Percentiles rank a stretch among this genome's conserved stretches.
Evolutionary conservation across 1,140 invertebrate genomes (phyloP).

Genomic region (Apocrypta bakeri): DNA sequence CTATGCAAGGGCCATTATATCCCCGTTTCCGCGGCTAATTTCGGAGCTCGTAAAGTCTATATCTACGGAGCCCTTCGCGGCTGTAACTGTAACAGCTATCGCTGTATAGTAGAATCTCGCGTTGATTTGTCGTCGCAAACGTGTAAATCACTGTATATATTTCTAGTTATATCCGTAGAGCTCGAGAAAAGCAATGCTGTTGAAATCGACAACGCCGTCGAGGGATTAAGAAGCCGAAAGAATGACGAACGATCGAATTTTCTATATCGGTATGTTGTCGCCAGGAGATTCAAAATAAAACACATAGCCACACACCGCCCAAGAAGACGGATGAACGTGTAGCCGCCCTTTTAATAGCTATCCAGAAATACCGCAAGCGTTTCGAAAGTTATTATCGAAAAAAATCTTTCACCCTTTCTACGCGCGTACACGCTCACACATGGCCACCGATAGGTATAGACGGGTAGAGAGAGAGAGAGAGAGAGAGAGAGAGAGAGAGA

Average conservation of each 20-base stretch:
- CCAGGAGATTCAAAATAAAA: not conserved
- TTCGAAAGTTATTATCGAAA: conserved; percentile 35
- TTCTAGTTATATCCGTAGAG: not conserved
- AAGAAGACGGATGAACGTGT: not conserved
- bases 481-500: too few relatives aligned
- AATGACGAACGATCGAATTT: not conserved
- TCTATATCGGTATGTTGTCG: not conserved
- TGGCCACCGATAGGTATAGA: not conserved
- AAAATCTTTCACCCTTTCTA: not conserved
- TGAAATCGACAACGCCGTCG: not conserved
- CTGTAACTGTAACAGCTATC: not conserved
- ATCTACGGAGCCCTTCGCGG: not conserved
- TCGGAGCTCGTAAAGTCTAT: conserved; percentile 40
- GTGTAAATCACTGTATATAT: conserved; percentile 36
- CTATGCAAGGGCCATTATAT: conserved; percentile 14
- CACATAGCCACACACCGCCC: too few relatives aligned
- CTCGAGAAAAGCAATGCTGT: not conserved
- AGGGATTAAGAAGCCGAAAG: not conserved
- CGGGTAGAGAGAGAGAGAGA: too few relatives aligned
- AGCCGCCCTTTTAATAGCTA: not conserved
- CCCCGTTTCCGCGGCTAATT: conserved; percentile 42
- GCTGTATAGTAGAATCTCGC: not conserved
- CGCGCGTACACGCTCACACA: not conserved
- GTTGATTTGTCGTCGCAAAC: conserved; percentile 16
- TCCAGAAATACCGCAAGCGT: not conserved